Evolutionary conservation across 2,888 invertebrate genomes (phyloP), one percentile per base, ranked within the genome.

Genomic region (Entomobrya multifasciata): DNA sequence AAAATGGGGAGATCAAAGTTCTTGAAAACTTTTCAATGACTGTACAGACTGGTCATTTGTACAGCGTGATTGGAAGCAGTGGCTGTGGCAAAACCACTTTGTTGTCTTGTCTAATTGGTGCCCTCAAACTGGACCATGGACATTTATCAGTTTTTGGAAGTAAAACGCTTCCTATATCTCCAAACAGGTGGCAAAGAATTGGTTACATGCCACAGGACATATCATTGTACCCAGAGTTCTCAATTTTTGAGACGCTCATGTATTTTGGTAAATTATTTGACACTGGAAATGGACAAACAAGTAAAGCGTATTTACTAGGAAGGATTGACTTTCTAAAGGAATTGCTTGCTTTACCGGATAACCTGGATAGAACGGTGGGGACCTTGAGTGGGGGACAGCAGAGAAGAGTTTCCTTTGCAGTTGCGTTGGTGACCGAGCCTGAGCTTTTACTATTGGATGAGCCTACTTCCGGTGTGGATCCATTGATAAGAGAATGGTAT

Each of bases 181-280:
- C 96, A 1, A 97, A 97, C 15, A 98, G 98, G 0, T 98, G 98
- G 15, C 96, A 96, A 92, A 94, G 97, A 25, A 97, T 98, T 11
- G 98, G 98, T 77, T 98, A 98, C 93, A 98, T 98, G 98, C 98
- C 98, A 0, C 96, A 96, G 91, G 97, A 97, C 93, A 97, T 97
- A 86, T 97, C 97, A 0, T 94, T 97, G 0, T 97, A 96, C 92
- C 96, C 96, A 0, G 97, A 97, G 93, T 97, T 98, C 93, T 96
- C 97, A 47, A 98, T 98, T 92, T 95, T 95, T 90, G 98, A 98
- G 93, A 98, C 98, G 0, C 96, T 98, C 96, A 95, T 96, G 95
- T 98, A 82, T 52, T 87, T 87, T 60, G 87, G 78, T 11, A 70
- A 77, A 8, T 30, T 87, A 5, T 67, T 65, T 62, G 77, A 55